phyloP scores from a whole-genome alignment of 1,140 invertebrate species.

The Drosophila nasuta region DNA sequence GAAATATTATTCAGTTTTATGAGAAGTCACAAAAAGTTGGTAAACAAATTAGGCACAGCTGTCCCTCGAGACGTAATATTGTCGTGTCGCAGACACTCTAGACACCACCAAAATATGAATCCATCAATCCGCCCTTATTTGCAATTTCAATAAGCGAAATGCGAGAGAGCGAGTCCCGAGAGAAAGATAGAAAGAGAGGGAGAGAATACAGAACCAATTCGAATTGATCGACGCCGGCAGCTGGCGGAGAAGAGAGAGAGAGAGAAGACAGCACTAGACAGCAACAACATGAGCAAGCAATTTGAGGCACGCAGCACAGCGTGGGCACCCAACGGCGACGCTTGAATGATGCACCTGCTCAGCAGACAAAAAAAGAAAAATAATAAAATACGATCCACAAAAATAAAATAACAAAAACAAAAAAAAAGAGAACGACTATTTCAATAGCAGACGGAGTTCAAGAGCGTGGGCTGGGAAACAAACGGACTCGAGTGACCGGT shows the following conservation, averaged over 20 bases:
- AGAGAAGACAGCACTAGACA: no score
- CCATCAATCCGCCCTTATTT: slow-evolving; percentile 2
- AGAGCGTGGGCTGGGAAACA: slow-evolving; percentile 36
- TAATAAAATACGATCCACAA: slow-evolving; percentile 18
- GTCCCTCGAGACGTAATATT: not conserved
- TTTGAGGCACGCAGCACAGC: slow-evolving; percentile 68
- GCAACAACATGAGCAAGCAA: slow-evolving; percentile 65
- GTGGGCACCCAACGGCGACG: slow-evolving; percentile 37
- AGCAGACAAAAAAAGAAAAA: slow-evolving; percentile 18
- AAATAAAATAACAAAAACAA: not conserved
- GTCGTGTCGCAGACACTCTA: not conserved
- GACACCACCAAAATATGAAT: slow-evolving; percentile 22
- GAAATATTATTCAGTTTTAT: slow-evolving; percentile 38
- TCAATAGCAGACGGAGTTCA: slow-evolving; percentile 25
- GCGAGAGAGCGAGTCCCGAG: not conserved
- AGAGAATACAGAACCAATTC: slow-evolving; percentile 32
- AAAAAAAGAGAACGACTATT: not conserved
- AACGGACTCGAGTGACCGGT: slow-evolving; percentile 18
- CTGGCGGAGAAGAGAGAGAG: slow-evolving; percentile 48
- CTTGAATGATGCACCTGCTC: slow-evolving; percentile 63
- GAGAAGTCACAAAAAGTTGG: slow-evolving; percentile 5
- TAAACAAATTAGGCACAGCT: slow-evolving; percentile 14
- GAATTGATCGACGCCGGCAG: slow-evolving; percentile 72
- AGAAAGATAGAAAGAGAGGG: slow-evolving; percentile 4
- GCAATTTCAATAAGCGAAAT: not conserved